phyloP scores from a whole-genome alignment of 2,888 invertebrate genomes.

The Caenorhabditis sp. region DNA sequence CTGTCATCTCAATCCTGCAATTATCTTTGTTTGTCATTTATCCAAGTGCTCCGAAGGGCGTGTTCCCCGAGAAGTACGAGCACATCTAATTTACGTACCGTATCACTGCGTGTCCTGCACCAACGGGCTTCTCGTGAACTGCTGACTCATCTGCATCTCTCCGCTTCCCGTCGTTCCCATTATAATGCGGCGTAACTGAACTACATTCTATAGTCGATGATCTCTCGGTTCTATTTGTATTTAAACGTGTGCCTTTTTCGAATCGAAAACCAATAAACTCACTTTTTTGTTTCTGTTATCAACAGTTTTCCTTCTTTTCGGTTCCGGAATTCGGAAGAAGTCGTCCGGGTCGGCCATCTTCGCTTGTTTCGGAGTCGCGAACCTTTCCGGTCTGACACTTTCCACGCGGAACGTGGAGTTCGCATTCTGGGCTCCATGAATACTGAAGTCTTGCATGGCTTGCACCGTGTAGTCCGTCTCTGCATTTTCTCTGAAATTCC shows the following conservation, averaged over 20 bases:
- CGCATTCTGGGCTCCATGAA: background rate
- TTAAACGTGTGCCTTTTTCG: slow-evolving; percentile 2
- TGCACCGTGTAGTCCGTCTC: background rate
- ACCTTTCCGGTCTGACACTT: background rate
- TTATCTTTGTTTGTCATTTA: slow-evolving; percentile 87
- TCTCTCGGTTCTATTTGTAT: slow-evolving; percentile 12
- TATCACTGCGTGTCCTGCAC: slow-evolving; percentile 27
- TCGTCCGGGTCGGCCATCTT: no score
- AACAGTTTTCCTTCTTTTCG: slow-evolving; percentile 13
- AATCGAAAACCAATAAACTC: background rate
- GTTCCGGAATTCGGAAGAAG: slow-evolving; percentile 15
- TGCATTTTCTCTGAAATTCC: background rate
- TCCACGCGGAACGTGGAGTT: background rate
- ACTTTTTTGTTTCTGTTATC: slow-evolving; percentile 21
- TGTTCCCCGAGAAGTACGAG: slow-evolving; percentile 35
- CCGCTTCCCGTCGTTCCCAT: slow-evolving; percentile 21
- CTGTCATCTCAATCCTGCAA: slow-evolving; percentile 86
- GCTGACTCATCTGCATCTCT: slow-evolving; percentile 35
- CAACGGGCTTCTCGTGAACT: slow-evolving; percentile 14
- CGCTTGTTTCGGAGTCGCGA: no score
- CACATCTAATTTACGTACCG: slow-evolving; percentile 35
- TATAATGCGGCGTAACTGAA: slow-evolving; percentile 46
- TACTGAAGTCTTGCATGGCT: slow-evolving; percentile 5
- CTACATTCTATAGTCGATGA: background rate
- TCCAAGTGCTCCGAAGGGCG: slow-evolving; percentile 80